phyloP scores from a whole-genome alignment of 2,888 invertebrate species.

The Lithophane socia region DNA sequence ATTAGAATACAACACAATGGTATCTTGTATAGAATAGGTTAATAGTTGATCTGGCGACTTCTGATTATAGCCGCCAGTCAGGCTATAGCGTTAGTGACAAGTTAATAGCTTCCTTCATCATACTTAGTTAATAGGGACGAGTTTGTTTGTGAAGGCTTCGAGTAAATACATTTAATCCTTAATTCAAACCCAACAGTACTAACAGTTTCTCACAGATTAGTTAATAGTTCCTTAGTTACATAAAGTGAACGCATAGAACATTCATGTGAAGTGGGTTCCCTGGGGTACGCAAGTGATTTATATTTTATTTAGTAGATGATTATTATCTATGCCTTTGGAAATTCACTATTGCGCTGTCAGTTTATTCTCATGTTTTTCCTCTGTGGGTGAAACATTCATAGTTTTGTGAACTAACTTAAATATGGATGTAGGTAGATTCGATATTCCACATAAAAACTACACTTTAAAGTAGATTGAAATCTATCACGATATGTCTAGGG shows the following conservation, averaged over 20 bases:
- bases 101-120: conserved; percentile 56
- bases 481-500: neutral
- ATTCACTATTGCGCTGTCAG: neutral
- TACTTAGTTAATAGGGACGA: conserved; percentile 28
- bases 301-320: conserved; percentile 28
- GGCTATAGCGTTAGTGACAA: conserved; percentile 33
- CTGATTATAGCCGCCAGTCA: conserved; percentile 1
- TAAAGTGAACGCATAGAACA: conserved; percentile 38
- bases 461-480: neutral
- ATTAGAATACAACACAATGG: conserved; percentile 55
- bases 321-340: conserved; percentile 17
- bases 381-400: neutral
- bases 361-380: conserved; percentile 14
- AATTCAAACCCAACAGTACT: conserved; percentile 26
- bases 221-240: conserved; percentile 43
- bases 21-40: conserved; percentile 35
- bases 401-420: neutral
- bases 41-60: conserved; percentile 27
- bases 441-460: conserved; percentile 1
- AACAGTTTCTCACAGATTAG: conserved; percentile 41
- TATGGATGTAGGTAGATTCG: neutral
- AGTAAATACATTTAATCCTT: conserved; percentile 42
- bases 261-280: conserved; percentile 43
- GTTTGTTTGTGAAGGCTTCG: conserved; percentile 32
- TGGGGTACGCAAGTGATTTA: conserved; percentile 45